Conservation (phyloP, 2,888 invertebrate species). For the Tupiocoris notatus region DNA sequence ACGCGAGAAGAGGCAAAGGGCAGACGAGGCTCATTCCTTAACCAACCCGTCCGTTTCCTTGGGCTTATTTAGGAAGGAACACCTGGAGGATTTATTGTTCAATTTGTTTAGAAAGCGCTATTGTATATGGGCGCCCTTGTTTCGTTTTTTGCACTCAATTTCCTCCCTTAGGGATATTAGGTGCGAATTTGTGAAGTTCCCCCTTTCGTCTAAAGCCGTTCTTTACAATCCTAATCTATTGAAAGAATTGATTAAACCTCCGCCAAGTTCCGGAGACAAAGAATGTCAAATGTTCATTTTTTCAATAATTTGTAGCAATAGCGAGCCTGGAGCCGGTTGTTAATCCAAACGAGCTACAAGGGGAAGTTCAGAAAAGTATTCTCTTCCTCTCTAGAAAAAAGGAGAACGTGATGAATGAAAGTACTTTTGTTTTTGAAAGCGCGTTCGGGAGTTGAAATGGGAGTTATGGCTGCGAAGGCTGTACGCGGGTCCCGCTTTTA, state of each 20-base stretch:
- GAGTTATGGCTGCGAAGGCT: background rate
- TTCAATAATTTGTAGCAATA: background rate
- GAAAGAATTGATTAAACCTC: background rate
- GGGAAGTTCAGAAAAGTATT: background rate
- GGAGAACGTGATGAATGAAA: background rate
- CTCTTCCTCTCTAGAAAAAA: background rate
- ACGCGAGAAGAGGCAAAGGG: background rate
- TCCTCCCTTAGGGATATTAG: slow-evolving; percentile 33
- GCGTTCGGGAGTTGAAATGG: background rate
- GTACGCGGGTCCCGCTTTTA: background rate
- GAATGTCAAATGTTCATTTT: background rate
- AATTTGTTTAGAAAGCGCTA: slow-evolving; percentile 32
- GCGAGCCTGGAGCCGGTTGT: no score
- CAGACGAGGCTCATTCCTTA: slow-evolving; percentile 21
- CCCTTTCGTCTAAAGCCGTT: background rate
- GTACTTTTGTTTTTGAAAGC: background rate
- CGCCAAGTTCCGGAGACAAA: no score
- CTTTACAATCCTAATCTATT: background rate
- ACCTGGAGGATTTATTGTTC: slow-evolving; percentile 38
- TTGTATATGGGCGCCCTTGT: slow-evolving; percentile 14
- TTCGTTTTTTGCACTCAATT: background rate
- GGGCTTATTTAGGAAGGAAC: slow-evolving; percentile 27
- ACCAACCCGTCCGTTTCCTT: slow-evolving; percentile 25
- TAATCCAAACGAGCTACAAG: background rate
- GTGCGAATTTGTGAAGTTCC: slow-evolving; percentile 31